A percentile compares a stretch with the other conserved stretches of the same genome.
Conservation (phyloP, 1,140 invertebrate species). For the Tenebrio molitor region DNA sequence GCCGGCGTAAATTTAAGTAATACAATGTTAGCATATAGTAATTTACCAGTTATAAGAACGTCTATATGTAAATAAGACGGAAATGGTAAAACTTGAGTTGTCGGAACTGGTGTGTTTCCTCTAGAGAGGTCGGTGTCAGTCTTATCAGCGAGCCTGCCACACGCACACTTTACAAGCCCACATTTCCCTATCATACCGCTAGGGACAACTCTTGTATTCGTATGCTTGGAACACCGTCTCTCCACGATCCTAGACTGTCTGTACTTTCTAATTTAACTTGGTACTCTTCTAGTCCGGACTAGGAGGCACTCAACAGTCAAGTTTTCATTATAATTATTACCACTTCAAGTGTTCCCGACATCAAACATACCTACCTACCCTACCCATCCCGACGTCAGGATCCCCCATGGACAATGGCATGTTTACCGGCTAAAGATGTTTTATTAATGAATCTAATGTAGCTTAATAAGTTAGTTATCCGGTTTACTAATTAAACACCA, state of each 20-base stretch:
- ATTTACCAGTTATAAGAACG: constrained; percentile 54
- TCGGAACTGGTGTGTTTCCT: constrained; percentile 53
- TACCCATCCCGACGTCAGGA: not conserved
- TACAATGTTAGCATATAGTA: constrained; percentile 48
- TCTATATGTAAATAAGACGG: constrained; percentile 54
- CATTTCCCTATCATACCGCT: constrained; percentile 54
- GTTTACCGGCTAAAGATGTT: constrained; percentile 13
- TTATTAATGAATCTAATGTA: constrained; percentile 28
- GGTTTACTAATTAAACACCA: constrained; percentile 29
- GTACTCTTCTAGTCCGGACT: constrained; percentile 33
- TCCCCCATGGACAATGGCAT: constrained; percentile 31
- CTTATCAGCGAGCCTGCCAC: constrained; percentile 55
- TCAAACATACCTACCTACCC: too few relatives aligned
- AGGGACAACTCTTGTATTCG: constrained; percentile 47
- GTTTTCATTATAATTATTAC: constrained; percentile 26
- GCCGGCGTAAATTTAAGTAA: constrained; percentile 37
- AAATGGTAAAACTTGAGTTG: constrained; percentile 54
- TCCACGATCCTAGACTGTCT: constrained; percentile 23
- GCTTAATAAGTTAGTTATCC: constrained; percentile 35
- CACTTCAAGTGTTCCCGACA: constrained; percentile 20
- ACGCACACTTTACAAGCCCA: constrained; percentile 52
- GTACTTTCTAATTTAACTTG: constrained; percentile 43
- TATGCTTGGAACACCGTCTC: constrained; percentile 15
- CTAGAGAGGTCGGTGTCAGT: constrained; percentile 50
- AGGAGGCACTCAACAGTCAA: constrained; percentile 7